Evolutionary conservation across 2,797 vertebrate species (phyloP), one percentile per base, ranked within the genome.

Genomic region (Muscicapa comitata): DNA sequence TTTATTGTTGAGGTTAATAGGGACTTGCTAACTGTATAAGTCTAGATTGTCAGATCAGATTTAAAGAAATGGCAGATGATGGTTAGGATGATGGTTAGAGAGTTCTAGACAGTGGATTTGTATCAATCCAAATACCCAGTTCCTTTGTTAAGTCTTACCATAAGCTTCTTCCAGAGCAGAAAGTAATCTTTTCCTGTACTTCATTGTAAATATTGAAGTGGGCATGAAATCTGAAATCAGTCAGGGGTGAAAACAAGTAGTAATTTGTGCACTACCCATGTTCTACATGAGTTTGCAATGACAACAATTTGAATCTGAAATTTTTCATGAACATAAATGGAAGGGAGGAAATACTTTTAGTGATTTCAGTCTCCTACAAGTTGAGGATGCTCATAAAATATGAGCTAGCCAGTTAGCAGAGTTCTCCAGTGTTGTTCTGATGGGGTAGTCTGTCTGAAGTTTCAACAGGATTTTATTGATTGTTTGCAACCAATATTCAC

Each of bases 1-100:
- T 93, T 94, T 96, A 61, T 62, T 86, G 72, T 90, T 75, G 78
- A 88, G 43, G 65, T 40, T 84, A 75, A 91, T 86, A 86, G 59
- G 70, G 93, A 75, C 88, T 96, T 94, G 70, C 83, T 94, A 90
- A 54, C 43, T 95, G 3, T 45, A 25, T 13, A 21, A 89, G 66
- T 88, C 59, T 84, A 83, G 86, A 82, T 68, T 97, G 94, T 89
- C 93, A 95, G 71, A 81, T 94, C 90, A 92, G 90, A 89, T 92
- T 86, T 90, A 93, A 95, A 89, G 57, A 93, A 90, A 62, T 21
- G 42, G 37, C 74, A 65, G 62, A 31, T 61, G 50, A 33, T 86
- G 19, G 74, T 86, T 88, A 31, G 43, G 65, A 29, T 59, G 48
- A 33, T 86, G 19, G 73, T 86, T 88, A n/a, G 42, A 73, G 92